These are phyloP conservation scores for Coregonus sp. DNA, from an alignment of 2,797 vertebrate species.

Conservation along the genomic window DNA sequence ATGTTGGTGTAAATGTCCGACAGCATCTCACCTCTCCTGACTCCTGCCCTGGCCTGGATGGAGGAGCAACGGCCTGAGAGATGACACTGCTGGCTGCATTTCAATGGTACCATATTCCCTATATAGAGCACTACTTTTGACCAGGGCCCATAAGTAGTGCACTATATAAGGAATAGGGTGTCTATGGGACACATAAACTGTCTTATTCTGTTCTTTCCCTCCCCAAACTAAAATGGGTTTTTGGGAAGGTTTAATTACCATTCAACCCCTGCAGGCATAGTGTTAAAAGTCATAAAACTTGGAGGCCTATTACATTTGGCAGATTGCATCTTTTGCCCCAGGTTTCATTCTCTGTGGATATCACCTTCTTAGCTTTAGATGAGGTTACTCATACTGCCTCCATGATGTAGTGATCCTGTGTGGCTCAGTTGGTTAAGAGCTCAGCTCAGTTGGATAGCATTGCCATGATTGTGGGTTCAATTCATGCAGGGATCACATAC, in stretches of 20 bases:
- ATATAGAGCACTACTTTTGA: neutral
- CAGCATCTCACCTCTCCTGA: constrained; percentile 57
- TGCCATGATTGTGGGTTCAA: no score
- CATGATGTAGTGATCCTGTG: neutral
- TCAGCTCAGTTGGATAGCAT: no score
- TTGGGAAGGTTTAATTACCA: neutral
- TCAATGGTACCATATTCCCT: neutral
- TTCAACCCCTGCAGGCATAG: neutral
- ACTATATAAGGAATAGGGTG: neutral
- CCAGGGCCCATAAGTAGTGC: neutral
- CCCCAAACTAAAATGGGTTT: no score
- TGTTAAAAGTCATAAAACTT: neutral
- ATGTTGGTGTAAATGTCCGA: constrained; percentile 57
- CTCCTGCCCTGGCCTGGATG: constrained; percentile 1
- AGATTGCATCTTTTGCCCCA: neutral
- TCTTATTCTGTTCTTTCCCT: neutral
- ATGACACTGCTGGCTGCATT: neutral
- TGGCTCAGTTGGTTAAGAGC: no score
- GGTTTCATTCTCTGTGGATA: neutral
- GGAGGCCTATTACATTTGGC: neutral
- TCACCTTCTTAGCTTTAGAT: neutral
- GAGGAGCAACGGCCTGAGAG: neutral
- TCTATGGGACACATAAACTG: neutral
- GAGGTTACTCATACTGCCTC: neutral
- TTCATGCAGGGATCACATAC: no score